These are phyloP conservation scores for Cervus canadensis DNA, from an alignment of 2,113 vertebrate species.

Conservation along the genomic window DNA sequence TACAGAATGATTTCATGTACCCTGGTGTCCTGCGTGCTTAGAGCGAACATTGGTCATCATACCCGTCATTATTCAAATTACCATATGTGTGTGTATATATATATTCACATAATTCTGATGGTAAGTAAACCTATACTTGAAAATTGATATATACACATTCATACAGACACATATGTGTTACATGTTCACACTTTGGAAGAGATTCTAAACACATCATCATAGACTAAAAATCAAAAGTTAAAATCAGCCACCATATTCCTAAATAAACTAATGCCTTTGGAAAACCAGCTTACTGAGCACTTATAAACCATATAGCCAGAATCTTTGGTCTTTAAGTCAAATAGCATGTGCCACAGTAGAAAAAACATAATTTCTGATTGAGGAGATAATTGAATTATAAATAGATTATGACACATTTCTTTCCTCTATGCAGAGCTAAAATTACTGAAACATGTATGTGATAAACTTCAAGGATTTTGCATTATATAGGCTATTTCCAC, in stretches of 20 bases:
- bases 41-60: not conserved
- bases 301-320: not conserved
- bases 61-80: not conserved
- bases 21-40: not conserved
- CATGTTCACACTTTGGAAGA: not conserved
- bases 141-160: not conserved
- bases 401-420: not conserved
- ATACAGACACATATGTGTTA: not conserved
- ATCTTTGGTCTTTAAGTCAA: not conserved
- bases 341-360: not conserved
- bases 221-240: not conserved
- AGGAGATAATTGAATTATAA: not conserved
- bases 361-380: not conserved
- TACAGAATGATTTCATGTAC: not conserved
- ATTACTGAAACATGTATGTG: not conserved
- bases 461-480: not conserved
- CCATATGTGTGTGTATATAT: fast-evolving
- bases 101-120: not conserved
- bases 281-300: not conserved
- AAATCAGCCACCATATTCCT: not conserved
- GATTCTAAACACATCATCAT: not conserved
- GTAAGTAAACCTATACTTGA: not conserved
- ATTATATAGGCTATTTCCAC: not conserved
- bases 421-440: not conserved
- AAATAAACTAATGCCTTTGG: not conserved